Evolutionary conservation across 2,113 vertebrate genomes (phyloP), one percentile per base, ranked within the genome.

Genomic region (Porphyrio hochstetteri): DNA sequence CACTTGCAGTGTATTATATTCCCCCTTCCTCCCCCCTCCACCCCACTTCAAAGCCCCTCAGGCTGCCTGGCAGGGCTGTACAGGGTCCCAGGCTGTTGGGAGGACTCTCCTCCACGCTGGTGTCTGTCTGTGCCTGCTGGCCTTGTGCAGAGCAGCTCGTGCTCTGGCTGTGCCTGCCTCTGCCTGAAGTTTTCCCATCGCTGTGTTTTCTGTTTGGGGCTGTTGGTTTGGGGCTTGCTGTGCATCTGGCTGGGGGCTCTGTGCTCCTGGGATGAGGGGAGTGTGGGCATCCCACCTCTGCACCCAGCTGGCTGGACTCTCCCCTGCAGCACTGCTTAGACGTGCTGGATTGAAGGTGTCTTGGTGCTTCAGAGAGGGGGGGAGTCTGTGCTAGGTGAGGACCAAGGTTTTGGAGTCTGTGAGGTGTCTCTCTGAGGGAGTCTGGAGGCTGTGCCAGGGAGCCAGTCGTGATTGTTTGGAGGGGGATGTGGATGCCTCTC

Each of bases 1-100:
- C 95, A 44, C 94, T 95, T 50, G 36, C 86, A 93, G 92, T 90
- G 91, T 86, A 78, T 97, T 93, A 74, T 84, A 65, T 52, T 35
- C 68, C 70, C 86, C 85, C 82, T 84, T 70, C 63, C 78, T 52
- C 38, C 38, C 81, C 50, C 46, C 44, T 5, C 44, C 44, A 44
- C 44, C 44, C 44, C 44, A 25, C 90, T 91, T 90, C 94, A 91
- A 89, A 96, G 86, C 61, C 46, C 71, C 35, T 52, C 50, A 3
- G 12, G 50, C 50, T 24, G 50, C 23, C 50, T 52, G 50, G 3
- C n/a, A 4, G 70, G 65, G 35, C 48, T 25, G 53, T 1, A 3
- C 46, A 0, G 0, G 40, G 86, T 52, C 50, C 21, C 50, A 52
- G 24, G 50, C 50, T 4, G 23, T 52, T 52, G 50, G 79, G 70